phyloP scores from a whole-genome alignment of 2,113 vertebrate genomes.

The Telmatochromis sp. region DNA sequence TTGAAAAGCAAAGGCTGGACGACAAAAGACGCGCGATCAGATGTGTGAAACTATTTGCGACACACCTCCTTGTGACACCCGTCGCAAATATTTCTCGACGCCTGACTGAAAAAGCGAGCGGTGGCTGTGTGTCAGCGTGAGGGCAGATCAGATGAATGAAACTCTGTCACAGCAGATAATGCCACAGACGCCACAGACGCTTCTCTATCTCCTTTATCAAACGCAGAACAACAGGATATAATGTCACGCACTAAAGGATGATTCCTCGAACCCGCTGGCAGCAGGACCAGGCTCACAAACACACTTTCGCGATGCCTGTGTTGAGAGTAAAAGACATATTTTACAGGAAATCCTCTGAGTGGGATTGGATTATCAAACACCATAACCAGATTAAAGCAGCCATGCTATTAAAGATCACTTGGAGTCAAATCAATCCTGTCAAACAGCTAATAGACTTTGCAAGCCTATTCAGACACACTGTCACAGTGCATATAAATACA shows the following conservation, averaged over 20 bases:
- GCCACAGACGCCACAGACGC: slow-evolving; percentile 1
- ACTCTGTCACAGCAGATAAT: slow-evolving; percentile 36
- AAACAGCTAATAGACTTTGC: slow-evolving; percentile 3
- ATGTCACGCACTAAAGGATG: slow-evolving; percentile 46
- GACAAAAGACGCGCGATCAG: background rate
- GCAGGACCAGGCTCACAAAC: background rate
- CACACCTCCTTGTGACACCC: background rate
- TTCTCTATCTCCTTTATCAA: slow-evolving; percentile 1
- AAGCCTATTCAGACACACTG: background rate
- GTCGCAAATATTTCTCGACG: slow-evolving; percentile 4
- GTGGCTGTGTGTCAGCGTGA: background rate
- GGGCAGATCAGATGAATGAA: slow-evolving; percentile 7
- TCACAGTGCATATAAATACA: background rate
- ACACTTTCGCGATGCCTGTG: background rate
- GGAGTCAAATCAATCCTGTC: slow-evolving; percentile 42
- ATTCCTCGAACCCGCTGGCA: background rate
- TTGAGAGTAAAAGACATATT: slow-evolving; percentile 29
- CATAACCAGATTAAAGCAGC: slow-evolving; percentile 39
- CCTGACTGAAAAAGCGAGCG: background rate
- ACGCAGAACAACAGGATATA: slow-evolving; percentile 16
- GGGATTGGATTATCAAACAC: slow-evolving; percentile 59
- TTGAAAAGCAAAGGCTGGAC: background rate
- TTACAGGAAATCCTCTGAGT: slow-evolving; percentile 17
- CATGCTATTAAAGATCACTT: slow-evolving; percentile 27
- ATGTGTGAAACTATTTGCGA: background rate